phyloP scores from a whole-genome alignment of 92 coral and sea anemone species.

The Ricordea florida region DNA sequence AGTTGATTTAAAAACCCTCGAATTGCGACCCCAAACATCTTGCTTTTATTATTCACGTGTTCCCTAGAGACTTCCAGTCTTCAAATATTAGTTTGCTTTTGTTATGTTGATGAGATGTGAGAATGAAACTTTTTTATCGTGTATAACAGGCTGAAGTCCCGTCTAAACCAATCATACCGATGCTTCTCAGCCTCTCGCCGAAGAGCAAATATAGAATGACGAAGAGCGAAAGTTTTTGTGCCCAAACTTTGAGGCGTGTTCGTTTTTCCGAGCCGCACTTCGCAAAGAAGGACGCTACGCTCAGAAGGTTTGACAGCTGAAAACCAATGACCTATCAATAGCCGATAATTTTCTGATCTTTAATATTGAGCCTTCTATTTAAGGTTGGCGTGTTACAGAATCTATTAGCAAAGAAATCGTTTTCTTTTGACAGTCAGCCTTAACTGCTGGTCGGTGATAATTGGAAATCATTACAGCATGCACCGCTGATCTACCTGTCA shows the following conservation, averaged over 20 bases:
- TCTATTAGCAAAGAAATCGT: conserved; percentile 8
- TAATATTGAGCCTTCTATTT: conserved; percentile 4
- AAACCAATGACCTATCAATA: conserved; percentile 1
- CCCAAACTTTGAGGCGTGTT: too few species aligned
- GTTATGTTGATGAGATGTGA: conserved; percentile 43
- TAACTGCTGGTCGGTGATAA: conserved; percentile 63
- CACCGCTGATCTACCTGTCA: conserved; percentile 8
- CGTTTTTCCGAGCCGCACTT: too few species aligned
- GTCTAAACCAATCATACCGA: conserved; percentile 18
- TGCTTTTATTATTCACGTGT: conserved; percentile 7
- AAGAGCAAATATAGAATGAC: conserved; percentile 2
- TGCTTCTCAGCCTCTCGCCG: conserved; percentile 17
- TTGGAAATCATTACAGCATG: conserved; percentile 47
- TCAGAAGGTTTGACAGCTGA: too few species aligned
- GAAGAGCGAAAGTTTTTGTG: not conserved
- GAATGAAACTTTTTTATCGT: conserved; percentile 38
- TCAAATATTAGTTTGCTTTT: conserved; percentile 11
- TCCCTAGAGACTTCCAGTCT: conserved; percentile 1
- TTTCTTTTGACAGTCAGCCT: not conserved
- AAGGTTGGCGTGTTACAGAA: not conserved
- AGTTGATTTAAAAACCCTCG: conserved; percentile 13
- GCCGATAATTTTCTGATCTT: not conserved
- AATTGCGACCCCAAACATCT: not conserved
- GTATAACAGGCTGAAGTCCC: conserved; percentile 33
- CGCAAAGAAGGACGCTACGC: too few species aligned